Evolutionary conservation across 2,797 vertebrate genomes (phyloP).

Genomic region (Setipinna tenuifilis): DNA sequence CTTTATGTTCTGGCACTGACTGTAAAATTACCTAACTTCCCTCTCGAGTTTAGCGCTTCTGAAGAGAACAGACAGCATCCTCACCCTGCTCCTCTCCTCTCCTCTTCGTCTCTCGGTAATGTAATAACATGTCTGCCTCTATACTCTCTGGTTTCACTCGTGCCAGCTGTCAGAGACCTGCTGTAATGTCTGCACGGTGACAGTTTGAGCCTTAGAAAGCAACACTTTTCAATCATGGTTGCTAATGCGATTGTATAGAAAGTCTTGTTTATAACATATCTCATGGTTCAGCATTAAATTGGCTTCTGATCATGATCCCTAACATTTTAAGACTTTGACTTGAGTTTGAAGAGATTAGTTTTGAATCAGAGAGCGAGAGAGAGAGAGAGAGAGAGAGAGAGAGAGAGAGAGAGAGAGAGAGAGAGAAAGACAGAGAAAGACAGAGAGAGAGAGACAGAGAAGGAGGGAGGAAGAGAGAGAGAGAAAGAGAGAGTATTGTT

Average conservation of each 20-base stretch:
- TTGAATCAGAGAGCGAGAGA: neutral
- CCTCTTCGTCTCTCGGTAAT: neutral
- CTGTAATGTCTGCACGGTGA: neutral
- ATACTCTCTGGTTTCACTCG: neutral
- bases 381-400: neutral
- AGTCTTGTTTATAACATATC: too few species aligned
- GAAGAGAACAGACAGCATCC: neutral
- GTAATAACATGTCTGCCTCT: neutral
- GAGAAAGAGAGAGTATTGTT: constrained; percentile 16
- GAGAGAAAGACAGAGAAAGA: neutral
- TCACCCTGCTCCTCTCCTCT: neutral
- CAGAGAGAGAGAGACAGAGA: neutral
- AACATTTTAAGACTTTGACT: neutral
- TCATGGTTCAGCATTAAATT: neutral
- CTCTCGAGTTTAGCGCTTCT: neutral
- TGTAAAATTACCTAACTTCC: too few species aligned
- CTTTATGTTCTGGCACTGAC: too few species aligned
- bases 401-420: neutral
- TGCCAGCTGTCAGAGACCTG: neutral
- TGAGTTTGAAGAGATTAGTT: neutral
- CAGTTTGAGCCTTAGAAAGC: neutral
- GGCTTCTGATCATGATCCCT: neutral
- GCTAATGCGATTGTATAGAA: too few species aligned
- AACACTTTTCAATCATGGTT: neutral
- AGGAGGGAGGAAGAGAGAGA: neutral